These are phyloP conservation scores for Nasonia giraulti DNA, from an alignment of 1,140 invertebrate genomes.

Conservation along the genomic window DNA sequence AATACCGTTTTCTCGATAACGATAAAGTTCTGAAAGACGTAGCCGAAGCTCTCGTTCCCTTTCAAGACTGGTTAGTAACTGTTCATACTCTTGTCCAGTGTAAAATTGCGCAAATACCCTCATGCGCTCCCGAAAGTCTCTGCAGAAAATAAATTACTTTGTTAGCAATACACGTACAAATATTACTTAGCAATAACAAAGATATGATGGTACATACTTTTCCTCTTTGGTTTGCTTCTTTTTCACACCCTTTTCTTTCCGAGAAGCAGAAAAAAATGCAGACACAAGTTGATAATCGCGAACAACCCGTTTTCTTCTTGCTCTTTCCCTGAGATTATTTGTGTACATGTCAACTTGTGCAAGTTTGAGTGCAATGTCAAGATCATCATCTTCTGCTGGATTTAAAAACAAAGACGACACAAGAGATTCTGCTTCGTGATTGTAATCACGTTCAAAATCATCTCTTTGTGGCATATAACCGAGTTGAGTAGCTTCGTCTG, in stretches of 20 bases:
- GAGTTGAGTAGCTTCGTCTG: slow-evolving; percentile 90
- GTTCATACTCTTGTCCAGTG: slow-evolving; percentile 87
- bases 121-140: slow-evolving; percentile 87
- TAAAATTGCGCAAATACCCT: slow-evolving; percentile 92
- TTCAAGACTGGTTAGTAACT: slow-evolving; percentile 84
- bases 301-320: slow-evolving; percentile 89
- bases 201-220: slow-evolving; percentile 75
- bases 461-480: slow-evolving; percentile 97
- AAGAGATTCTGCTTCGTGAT: slow-evolving; percentile 92
- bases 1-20: slow-evolving; percentile 87
- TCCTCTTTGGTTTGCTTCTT: slow-evolving; percentile 84
- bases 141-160: slow-evolving; percentile 59
- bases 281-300: slow-evolving; percentile 90
- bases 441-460: slow-evolving; percentile 96
- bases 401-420: slow-evolving; percentile 88
- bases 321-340: slow-evolving; percentile 87
- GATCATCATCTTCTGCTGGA: slow-evolving; percentile 88
- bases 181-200: slow-evolving; percentile 8
- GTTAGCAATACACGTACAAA: background rate
- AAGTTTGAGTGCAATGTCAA: slow-evolving; percentile 84
- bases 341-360: slow-evolving; percentile 91
- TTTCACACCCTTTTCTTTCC: slow-evolving; percentile 75
- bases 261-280: slow-evolving; percentile 81
- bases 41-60: slow-evolving; percentile 88
- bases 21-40: slow-evolving; percentile 86